Evolutionary conservation across 2,797 vertebrate genomes (phyloP), one percentile per base, ranked within the genome.

Genomic region (Acrocephalus scirpaceus): DNA sequence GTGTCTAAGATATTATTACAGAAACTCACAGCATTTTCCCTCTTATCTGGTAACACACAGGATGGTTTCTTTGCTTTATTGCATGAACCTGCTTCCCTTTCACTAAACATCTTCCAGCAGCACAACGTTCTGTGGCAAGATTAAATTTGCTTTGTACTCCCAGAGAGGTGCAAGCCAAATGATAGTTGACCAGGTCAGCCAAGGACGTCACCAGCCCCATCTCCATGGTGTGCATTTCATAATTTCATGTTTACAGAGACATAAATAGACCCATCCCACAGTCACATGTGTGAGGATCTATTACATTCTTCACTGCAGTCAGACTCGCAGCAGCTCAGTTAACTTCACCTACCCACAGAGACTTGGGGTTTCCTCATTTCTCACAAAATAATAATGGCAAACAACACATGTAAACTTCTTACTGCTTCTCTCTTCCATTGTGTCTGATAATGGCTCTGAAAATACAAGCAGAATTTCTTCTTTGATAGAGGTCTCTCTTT

Each of bases 211-310:
- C 30, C 78, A 85, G 87, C 72, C 32, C 56, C 70, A 83, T 51
- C 83, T 64, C 83, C 74, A 27, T 2, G 15, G 93, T 7, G 5
- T 25, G 65, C 4, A 76, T 92, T 91, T 95, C 91, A 65, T 71
- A 65, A 96, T 92, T 93, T 25, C 61, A 14, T 96, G 91, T 96
- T 96, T 96, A 96, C 65, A 2, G 88, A 77, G 88, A 88, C 93
- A 93, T n/a, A 97, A 97, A 97, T 96, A 97, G 96, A 67, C 69
- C 51, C 60, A 77, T 71, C 78, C 85, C 91, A 34, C 40, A 61
- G 89, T 96, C 96, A 97, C 96, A 96, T 75, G 95, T 13, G 2
- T 10, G 45, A 71, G 78, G 93, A 95, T 97, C 92, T 69, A 71
- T 96, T 96, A 95, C 79, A 73, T 86, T 93, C 94, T 61, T 75